Evolutionary conservation across 1,140 invertebrate species (phyloP).

Genomic region (Apis cerana): DNA sequence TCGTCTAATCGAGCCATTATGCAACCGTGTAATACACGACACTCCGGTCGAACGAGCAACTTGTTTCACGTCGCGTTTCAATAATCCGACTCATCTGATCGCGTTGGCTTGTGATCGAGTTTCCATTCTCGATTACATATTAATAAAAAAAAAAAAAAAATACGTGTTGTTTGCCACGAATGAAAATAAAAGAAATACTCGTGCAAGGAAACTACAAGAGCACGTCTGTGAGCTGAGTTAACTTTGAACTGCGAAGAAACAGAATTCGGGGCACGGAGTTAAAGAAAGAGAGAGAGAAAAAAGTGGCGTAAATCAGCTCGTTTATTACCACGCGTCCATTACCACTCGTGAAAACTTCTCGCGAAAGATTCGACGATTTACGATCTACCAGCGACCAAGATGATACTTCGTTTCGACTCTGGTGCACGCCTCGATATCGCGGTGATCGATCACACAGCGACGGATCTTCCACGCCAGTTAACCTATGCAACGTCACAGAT

Average conservation of each 20-base stretch:
- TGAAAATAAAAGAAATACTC: too few relatives aligned
- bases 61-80: neutral
- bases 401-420: neutral
- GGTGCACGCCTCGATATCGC: neutral
- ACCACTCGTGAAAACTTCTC: neutral
- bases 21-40: constrained; percentile 13
- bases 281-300: constrained; percentile 8
- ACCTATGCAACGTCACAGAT: neutral
- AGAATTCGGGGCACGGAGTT: constrained; percentile 34
- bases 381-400: constrained; percentile 4
- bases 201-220: too few relatives aligned
- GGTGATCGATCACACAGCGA: neutral
- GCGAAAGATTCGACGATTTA: constrained; percentile 10
- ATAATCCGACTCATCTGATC: neutral
- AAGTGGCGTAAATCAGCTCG: constrained; percentile 33
- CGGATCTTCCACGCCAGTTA: neutral
- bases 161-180: neutral
- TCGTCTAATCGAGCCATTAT: constrained; percentile 25
- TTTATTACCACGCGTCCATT: neutral
- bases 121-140: neutral
- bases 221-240: neutral
- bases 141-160: too few relatives aligned
- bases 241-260: neutral
- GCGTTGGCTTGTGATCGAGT: neutral
- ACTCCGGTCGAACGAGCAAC: neutral